These are phyloP conservation scores for Fulica atra DNA, from an alignment of 2,113 vertebrate genomes.

Conservation along the genomic window DNA sequence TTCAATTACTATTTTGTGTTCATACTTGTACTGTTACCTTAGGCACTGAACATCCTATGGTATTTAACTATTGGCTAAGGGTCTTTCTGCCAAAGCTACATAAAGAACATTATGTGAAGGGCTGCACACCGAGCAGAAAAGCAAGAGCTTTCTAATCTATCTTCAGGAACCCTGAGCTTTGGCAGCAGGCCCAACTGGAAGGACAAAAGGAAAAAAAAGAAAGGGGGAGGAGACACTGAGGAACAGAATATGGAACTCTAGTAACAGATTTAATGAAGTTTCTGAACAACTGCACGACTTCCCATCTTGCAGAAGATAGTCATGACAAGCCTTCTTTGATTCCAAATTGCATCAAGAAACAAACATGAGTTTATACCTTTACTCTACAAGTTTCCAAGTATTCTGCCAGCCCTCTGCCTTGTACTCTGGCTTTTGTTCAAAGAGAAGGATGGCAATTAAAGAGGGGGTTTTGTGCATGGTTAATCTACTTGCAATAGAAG, in stretches of 20 bases:
- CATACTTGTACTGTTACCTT: neutral
- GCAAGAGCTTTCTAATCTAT: neutral
- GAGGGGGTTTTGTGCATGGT: neutral
- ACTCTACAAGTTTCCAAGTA: neutral
- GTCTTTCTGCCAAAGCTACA: neutral
- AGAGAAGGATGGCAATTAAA: constrained; percentile 19
- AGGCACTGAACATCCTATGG: neutral
- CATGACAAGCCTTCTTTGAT: neutral
- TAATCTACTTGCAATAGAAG: constrained; percentile 4
- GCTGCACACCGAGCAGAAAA: neutral
- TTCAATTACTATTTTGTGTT: neutral
- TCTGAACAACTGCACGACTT: neutral
- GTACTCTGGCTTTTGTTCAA: constrained; percentile 22
- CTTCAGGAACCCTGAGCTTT: neutral
- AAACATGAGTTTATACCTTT: constrained; percentile 4
- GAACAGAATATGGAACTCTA: neutral
- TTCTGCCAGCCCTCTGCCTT: neutral
- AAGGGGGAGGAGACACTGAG: neutral
- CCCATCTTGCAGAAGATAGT: neutral
- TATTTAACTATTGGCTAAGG: neutral
- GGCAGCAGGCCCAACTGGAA: neutral
- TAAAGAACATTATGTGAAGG: neutral
- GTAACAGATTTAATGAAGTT: neutral
- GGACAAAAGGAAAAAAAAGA: neutral
- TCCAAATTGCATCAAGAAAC: constrained; percentile 29